phyloP scores from a whole-genome alignment of 2,888 invertebrate species.

The Geophilus truncorum region DNA sequence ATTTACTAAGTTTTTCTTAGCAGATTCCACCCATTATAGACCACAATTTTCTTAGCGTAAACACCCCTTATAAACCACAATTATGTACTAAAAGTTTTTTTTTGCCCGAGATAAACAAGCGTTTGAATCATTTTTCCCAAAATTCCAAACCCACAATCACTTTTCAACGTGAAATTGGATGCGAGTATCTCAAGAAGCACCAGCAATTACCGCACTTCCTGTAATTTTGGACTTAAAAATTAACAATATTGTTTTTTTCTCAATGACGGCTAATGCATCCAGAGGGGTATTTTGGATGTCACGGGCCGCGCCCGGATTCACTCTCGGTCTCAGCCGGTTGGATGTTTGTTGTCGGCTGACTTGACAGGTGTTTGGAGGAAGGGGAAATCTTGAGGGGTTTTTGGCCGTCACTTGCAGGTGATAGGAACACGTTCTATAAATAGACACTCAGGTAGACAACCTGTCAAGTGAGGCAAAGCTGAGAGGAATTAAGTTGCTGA shows the following conservation, averaged over 20 bases:
- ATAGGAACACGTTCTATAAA: constrained; percentile 20
- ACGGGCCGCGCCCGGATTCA: neutral
- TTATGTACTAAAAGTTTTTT: neutral
- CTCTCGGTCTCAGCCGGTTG: neutral
- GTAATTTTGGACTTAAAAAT: neutral
- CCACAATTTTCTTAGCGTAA: too few species aligned
- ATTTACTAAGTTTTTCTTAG: too few species aligned
- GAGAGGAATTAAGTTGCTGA: neutral
- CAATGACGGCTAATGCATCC: neutral
- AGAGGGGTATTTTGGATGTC: neutral
- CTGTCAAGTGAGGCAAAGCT: neutral
- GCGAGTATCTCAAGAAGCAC: neutral
- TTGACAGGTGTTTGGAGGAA: constrained; percentile 1
- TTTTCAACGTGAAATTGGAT: neutral
- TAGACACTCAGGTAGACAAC: constrained; percentile 12
- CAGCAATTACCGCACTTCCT: neutral
- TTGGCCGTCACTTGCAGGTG: constrained; percentile 20
- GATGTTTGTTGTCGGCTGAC: neutral
- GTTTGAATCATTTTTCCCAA: neutral
- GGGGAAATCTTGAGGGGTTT: constrained; percentile 20
- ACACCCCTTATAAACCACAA: neutral
- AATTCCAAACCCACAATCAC: neutral
- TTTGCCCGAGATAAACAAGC: neutral
- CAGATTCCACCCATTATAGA: too few species aligned
- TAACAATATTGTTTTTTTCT: neutral